Evolutionary conservation across 1,140 invertebrate species (phyloP), one percentile per base, ranked within the genome.

Genomic region (Centruroides vittatus): DNA sequence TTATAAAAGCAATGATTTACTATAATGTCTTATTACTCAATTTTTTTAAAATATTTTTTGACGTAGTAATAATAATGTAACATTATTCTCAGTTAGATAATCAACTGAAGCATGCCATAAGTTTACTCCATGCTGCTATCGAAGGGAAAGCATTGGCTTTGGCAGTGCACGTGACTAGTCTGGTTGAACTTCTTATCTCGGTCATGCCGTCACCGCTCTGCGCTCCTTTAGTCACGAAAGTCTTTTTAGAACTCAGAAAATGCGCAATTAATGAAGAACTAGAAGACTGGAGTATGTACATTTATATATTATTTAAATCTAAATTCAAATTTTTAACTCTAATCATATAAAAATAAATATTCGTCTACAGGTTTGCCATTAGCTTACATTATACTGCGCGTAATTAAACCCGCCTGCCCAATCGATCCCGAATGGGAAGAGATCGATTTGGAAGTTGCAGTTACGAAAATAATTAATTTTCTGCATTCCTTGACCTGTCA

Each of bases 381-480:
- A 11, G 81, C 82, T 10, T 78, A 87, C 63, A 76, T 82, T 4
- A 88, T 84, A 2, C 70, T 93, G 7, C 74, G 85, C 65, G 73
- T 84, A 59, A 74, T 84, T 64, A 82, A 88, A 55, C 89, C 92
- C 0, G 81, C 84, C 34, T 93, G 88, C 72, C 81, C 85, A 68
- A 71, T 95, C 35, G 82, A 87, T 65, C 69, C 76, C 4, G 78
- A 82, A 50, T 95, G 92, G 92, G 81, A 82, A 67, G 79, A 84
- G 47, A 85, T 89, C 69, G 75, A 83, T 47, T 73, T 89, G 4
- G 73, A 63, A 35, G 74, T 74, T 12, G 81, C 84, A 3, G 74
- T 81, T 0, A 35, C 48, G 5, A 57, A 56, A 55, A 57, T 67
- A 41, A 58, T 67, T n/a, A 60, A 59, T 10, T 59, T 50, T 35